These are phyloP conservation scores for Esox lucius DNA, from an alignment of 2,797 vertebrate species.

Conservation along the genomic window DNA sequence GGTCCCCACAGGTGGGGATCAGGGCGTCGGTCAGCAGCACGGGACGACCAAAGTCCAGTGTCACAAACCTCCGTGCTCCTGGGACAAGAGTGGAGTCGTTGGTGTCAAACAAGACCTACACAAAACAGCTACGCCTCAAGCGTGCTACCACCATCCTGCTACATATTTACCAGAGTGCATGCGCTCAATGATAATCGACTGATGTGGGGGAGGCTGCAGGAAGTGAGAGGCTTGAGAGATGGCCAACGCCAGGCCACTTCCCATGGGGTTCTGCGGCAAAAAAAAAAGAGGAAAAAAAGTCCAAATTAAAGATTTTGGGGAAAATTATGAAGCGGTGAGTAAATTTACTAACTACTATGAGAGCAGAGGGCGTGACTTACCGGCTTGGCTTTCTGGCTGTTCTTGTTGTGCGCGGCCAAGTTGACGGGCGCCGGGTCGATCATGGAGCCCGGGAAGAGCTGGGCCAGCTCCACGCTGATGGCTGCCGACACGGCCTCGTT, in stretches of 20 bases:
- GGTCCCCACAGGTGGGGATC: slow-evolving; percentile 94
- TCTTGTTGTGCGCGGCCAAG: slow-evolving; percentile 95
- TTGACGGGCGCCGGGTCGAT: slow-evolving; percentile 93
- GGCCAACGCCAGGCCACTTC: slow-evolving; percentile 92
- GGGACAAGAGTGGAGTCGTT: slow-evolving; percentile 2
- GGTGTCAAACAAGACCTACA: not conserved
- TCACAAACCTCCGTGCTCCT: slow-evolving; percentile 98
- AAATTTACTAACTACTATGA: too few relatives aligned
- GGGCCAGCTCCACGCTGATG: slow-evolving; percentile 95
- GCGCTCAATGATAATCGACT: slow-evolving; percentile 98
- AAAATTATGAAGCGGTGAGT: not conserved
- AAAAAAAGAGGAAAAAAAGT: slow-evolving; percentile 28
- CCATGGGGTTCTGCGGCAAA: slow-evolving; percentile 85
- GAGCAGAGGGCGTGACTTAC: slow-evolving; percentile 70
- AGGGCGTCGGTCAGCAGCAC: slow-evolving; percentile 92
- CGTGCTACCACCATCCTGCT: too few relatives aligned
- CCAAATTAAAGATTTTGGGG: not conserved
- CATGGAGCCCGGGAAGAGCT: slow-evolving; percentile 95
- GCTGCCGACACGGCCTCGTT: slow-evolving; percentile 96
- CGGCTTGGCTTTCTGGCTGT: slow-evolving; percentile 87
- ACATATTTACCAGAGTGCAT: slow-evolving; percentile 95
- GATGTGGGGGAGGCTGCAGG: slow-evolving; percentile 96
- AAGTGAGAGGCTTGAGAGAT: slow-evolving; percentile 99
- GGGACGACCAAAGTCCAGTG: slow-evolving; percentile 94
- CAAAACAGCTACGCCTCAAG: not conserved